These are phyloP conservation scores for Pseudopodoces humilis DNA, from an alignment of 2,113 vertebrate genomes.

Conservation along the genomic window DNA sequence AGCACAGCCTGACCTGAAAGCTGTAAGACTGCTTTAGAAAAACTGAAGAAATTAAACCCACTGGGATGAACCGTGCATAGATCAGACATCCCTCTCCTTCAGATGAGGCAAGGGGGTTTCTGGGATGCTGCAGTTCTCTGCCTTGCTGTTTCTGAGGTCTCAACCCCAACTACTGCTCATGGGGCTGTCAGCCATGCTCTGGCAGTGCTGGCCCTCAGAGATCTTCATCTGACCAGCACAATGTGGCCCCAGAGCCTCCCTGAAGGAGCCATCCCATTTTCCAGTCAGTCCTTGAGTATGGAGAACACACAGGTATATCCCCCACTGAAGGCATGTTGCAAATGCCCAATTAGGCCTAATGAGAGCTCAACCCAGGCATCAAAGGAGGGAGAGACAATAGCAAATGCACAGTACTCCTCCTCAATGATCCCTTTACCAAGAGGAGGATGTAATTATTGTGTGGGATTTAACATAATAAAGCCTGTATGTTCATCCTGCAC, in stretches of 20 bases:
- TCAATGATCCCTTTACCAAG: neutral
- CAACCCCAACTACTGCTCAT: neutral
- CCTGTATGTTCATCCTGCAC: neutral
- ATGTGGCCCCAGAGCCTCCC: neutral
- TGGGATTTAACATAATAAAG: slow-evolving; percentile 14
- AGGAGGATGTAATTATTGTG: slow-evolving; percentile 20
- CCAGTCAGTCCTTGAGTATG: neutral
- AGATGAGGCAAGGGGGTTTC: neutral
- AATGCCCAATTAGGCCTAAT: slow-evolving; percentile 16
- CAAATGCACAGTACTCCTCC: neutral
- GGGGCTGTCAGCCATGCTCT: neutral
- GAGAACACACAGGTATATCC: slow-evolving; percentile 2
- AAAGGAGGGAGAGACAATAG: slow-evolving; percentile 7
- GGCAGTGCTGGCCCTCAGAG: neutral
- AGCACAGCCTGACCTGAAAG: neutral
- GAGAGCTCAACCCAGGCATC: slow-evolving; percentile 24
- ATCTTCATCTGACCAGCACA: neutral
- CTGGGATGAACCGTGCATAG: neutral
- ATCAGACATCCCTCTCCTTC: neutral
- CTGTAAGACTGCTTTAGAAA: neutral
- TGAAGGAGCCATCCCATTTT: neutral
- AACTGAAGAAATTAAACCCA: neutral
- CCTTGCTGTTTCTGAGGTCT: neutral
- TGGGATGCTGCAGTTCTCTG: neutral
- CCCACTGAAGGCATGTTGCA: neutral